These are phyloP conservation scores for Ara ararauna DNA, from an alignment of 2,797 vertebrate genomes.

Conservation along the genomic window DNA sequence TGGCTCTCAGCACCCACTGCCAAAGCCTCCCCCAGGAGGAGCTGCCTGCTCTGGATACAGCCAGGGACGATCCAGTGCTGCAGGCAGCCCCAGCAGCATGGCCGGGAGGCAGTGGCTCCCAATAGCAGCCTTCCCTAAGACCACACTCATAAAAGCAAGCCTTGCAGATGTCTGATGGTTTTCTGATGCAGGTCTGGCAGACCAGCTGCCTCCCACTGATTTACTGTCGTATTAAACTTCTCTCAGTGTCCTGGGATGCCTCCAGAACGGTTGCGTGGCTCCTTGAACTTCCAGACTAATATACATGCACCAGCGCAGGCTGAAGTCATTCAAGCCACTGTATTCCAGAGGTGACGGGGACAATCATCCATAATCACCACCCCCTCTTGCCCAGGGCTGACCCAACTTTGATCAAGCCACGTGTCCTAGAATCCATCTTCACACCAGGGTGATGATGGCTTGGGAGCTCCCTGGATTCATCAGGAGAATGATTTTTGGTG, in stretches of 20 bases:
- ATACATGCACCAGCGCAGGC: neutral
- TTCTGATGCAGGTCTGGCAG: neutral
- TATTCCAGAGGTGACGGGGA: neutral
- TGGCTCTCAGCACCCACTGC: neutral
- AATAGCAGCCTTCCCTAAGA: neutral
- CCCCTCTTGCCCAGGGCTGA: neutral
- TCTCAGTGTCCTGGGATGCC: neutral
- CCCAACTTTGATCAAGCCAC: neutral
- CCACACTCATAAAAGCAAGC: fast-evolving
- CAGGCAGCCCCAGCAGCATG: fast-evolving
- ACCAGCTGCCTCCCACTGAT: neutral
- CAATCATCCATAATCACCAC: neutral
- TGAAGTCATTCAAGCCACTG: neutral
- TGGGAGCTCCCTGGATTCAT: neutral
- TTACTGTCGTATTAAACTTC: neutral
- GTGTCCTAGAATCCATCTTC: neutral
- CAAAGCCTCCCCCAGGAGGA: neutral
- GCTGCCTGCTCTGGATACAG: neutral
- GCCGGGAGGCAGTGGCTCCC: neutral
- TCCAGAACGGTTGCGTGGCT: neutral
- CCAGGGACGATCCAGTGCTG: neutral
- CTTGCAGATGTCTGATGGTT: neutral
- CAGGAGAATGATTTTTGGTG: neutral
- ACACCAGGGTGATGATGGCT: fast-evolving
- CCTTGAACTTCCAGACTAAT: neutral